Conservation (phyloP, 2,888 invertebrate species). For the Calameuta pallipes region DNA sequence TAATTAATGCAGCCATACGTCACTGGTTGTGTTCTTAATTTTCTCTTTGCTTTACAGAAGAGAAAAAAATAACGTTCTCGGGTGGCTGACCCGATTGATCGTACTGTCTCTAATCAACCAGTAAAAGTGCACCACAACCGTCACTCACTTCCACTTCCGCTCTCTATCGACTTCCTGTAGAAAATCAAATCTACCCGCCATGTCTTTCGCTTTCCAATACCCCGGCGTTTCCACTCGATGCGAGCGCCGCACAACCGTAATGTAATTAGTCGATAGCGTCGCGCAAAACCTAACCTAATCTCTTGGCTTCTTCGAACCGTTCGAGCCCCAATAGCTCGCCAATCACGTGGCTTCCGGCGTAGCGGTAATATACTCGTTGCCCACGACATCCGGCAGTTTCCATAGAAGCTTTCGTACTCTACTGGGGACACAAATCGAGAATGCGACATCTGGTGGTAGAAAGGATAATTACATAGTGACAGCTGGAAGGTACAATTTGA, state of each 20-base stretch:
- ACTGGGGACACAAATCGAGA: neutral
- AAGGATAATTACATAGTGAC: neutral
- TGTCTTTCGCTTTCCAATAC: neutral
- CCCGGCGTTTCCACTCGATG: neutral
- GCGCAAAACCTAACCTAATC: neutral
- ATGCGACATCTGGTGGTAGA: neutral
- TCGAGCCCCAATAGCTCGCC: neutral
- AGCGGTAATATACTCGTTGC: neutral
- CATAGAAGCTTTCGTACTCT: neutral
- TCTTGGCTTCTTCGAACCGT: neutral
- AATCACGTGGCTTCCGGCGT: neutral
- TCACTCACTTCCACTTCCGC: neutral
- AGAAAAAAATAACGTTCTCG: neutral
- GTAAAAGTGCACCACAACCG: constrained; percentile 36
- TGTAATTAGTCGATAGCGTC: neutral
- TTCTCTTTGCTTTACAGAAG: neutral
- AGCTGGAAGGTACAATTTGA: neutral
- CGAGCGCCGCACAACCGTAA: neutral
- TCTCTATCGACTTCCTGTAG: neutral
- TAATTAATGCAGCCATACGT: neutral
- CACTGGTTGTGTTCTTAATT: neutral
- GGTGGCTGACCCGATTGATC: neutral
- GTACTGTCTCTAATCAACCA: constrained; percentile 57
- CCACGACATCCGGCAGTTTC: neutral
- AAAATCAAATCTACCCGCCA: neutral